A percentile compares a stretch with the other conserved stretches of the same genome.
Evolutionary conservation across 1,140 invertebrate species (phyloP).

Genomic region (Sycobia sp.): DNA sequence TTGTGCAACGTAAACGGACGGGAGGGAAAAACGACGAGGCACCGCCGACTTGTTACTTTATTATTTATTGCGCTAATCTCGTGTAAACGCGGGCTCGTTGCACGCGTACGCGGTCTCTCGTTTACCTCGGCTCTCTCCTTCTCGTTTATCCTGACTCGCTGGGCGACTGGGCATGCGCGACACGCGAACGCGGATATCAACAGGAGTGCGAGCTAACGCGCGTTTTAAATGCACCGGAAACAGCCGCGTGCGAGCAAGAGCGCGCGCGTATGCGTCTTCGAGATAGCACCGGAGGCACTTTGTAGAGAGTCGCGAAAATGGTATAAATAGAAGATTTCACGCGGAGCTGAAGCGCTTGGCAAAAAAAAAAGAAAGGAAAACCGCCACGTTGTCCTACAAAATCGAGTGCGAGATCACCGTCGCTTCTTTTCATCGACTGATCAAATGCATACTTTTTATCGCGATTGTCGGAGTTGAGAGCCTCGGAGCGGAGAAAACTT

Average conservation of each 20-base stretch:
- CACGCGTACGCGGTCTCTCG: not conserved
- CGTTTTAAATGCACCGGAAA: too few species aligned
- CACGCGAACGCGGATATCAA: too few species aligned
- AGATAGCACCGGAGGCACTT: slow-evolving; percentile 41
- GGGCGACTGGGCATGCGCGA: too few species aligned
- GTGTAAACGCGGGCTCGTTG: not conserved
- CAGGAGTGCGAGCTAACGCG: too few species aligned
- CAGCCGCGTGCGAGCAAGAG: slow-evolving; percentile 3
- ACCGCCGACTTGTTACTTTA: slow-evolving; percentile 16
- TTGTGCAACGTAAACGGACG: not conserved
- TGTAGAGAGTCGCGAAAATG: slow-evolving; percentile 17
- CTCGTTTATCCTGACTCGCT: too few species aligned
- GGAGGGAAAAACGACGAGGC: slow-evolving; percentile 17
- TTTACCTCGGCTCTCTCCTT: not conserved
- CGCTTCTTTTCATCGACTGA: too few species aligned
- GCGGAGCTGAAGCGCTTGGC: not conserved
- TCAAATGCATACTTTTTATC: too few species aligned
- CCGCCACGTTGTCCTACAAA: too few species aligned
- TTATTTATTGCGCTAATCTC: slow-evolving; percentile 43
- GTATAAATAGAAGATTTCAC: slow-evolving; percentile 18
- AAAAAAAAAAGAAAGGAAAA: too few species aligned
- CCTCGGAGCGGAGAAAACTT: too few species aligned
- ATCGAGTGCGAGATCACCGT: too few species aligned
- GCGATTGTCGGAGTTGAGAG: too few species aligned
- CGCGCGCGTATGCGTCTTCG: not conserved